Percentiles rank a stretch among this genome's conserved stretches.
These are phyloP conservation scores for Atherinomorus stipes DNA, from an alignment of 2,113 vertebrate species.

Conservation along the genomic window DNA sequence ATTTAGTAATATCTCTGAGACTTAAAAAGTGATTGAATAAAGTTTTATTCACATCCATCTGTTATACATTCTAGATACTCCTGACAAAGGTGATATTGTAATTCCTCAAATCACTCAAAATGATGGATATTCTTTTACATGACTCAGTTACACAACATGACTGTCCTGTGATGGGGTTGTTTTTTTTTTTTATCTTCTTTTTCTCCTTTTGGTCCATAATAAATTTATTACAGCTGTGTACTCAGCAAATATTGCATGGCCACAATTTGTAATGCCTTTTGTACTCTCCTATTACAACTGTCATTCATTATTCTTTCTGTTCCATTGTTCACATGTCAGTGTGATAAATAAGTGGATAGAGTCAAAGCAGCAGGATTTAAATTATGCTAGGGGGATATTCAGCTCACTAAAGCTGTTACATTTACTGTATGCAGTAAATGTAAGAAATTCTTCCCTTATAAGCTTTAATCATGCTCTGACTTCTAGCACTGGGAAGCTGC, in stretches of 20 bases:
- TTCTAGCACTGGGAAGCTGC: conserved; percentile 30
- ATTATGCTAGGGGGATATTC: conserved; percentile 28
- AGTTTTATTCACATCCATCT: neutral
- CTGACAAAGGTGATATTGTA: neutral
- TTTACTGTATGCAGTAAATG: conserved; percentile 25
- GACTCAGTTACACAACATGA: neutral
- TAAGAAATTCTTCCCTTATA: conserved; percentile 43
- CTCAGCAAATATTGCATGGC: neutral
- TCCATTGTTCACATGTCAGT: conserved; percentile 19
- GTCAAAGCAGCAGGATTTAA: conserved; percentile 33
- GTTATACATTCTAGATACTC: neutral
- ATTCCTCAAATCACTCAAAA: neutral
- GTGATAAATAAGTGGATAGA: conserved; percentile 20
- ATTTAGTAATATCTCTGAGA: conserved; percentile 16
- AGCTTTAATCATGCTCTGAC: conserved; percentile 37
- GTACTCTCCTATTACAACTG: neutral
- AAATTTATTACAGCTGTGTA: neutral
- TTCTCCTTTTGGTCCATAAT: neutral
- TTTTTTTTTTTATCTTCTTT: neutral
- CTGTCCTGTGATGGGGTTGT: neutral
- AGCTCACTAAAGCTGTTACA: conserved; percentile 45
- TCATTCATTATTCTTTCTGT: neutral
- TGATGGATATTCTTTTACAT: neutral
- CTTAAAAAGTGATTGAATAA: conserved; percentile 12
- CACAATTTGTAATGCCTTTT: conserved; percentile 6